Evolutionary conservation across 1,140 invertebrate species (phyloP), one percentile per base, ranked within the genome.

Genomic region (Pseudoatta argentina): DNA sequence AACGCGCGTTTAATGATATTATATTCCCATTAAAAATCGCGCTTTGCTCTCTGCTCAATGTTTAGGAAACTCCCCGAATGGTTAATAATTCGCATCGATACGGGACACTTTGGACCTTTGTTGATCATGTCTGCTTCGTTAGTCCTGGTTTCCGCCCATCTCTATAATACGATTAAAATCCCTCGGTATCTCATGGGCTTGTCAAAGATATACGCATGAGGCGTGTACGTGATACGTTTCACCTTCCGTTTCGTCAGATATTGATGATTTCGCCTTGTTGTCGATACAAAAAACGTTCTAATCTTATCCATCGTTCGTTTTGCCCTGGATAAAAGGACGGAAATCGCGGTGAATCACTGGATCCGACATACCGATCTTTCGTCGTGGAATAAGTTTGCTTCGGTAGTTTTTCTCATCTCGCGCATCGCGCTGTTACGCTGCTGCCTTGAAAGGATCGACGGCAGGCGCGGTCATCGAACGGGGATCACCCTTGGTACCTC

Each of bases 401-500:
- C 85, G 85, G 53, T 86, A 14, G 77, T 66, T 89, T 88, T 88
- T 82, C 72, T 85, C 53, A 69, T 53, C 59, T 75, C 69, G 79
- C 79, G 69, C 64, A 73, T 82, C 51, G 66, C 67, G 59, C 24
- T 16, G 21, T 16, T 30, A 18, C 39, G 73, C 39, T 27, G 57
- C 24, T 30, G 21, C 51, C 64, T 76, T 53, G 72, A 61, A 55
- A 86, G 61, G 87, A 86, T 88, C 72, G 59, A 21, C 81, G 67
- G 24, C 10, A 67, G 66, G 18, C 24, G 82, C 75, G 61, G 85
- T 87, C 88, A 85, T 85, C 88, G 88, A 75, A 89, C 77, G 77
- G 44, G 66, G 88, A 73, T 57, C 18, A 57, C 39, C 57, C 55
- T 57, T 61, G 57, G 30, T 30, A 27, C 61, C 51, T 24, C 3